Evolutionary conservation across 2,797 vertebrate genomes (phyloP), one percentile per base, ranked within the genome.

Genomic region (Anas flavirostris): DNA sequence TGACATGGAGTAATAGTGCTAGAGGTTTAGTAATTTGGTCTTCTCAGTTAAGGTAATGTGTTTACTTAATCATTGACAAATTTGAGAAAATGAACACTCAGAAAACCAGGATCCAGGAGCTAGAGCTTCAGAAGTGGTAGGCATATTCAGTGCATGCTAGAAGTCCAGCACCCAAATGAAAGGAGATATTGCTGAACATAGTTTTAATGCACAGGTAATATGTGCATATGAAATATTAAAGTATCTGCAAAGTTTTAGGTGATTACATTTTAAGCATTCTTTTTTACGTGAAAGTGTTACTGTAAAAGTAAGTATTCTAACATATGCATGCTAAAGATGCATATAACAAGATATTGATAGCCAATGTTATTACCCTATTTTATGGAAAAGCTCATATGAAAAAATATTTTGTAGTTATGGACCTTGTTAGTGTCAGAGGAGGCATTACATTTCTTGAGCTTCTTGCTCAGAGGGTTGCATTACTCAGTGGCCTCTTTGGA

Each of bases 21-120:
- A 70, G 16, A 70, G 70, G 44, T 90, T 79, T 84, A 76, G 31
- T 93, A 77, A 88, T 88, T 67, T 86, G 23, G 4, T 55, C 35
- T 8, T 84, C 35, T 15, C 25, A 63, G 43, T 52, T 26, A 59
- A 33, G 12, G 26, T 70, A 67, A 33, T 5, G 2, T 44, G 28
- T 76, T 66, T 56, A 13, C 83, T 86, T 82, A 88, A 70, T 79
- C 64, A 39, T 35, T 41, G 64, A 26, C 28, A 43, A 39, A 28
- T 90, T 50, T 25, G 59, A 63, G 60, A 88, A 88, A 91, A 70
- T 74, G 1, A 48, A n/a, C 11, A 28, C 8, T 43, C 26, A 22
- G 28, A 83, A 63, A 28, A 48, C 10, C 14, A 18, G 10, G 18
- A 7, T 64, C 23, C 39, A 16, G 44, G 21, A 70, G 10, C 9